These are phyloP conservation scores for Anodontia alba DNA, from an alignment of 2,888 invertebrate genomes.

Conservation along the genomic window DNA sequence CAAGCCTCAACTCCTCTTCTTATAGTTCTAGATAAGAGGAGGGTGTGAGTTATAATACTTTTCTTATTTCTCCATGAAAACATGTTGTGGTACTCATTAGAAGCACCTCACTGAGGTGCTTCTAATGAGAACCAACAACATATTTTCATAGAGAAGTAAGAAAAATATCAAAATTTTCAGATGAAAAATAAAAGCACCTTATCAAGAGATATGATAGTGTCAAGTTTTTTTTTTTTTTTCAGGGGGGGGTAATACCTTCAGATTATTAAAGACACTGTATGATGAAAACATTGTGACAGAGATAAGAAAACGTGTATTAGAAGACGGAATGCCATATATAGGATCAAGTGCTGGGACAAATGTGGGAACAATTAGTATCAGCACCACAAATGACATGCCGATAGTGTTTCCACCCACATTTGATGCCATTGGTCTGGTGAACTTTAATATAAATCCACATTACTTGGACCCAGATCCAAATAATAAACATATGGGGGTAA, in stretches of 20 bases:
- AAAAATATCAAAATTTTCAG: no score
- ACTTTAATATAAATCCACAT: conserved; percentile 95
- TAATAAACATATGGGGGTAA: conserved; percentile 89
- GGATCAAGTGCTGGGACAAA: conserved; percentile 94
- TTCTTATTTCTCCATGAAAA: no score
- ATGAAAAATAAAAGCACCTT: no score
- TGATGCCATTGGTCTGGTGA: conserved; percentile 90
- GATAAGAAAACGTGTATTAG: conserved; percentile 55
- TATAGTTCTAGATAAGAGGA: no score
- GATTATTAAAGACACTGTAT: conserved; percentile 67
- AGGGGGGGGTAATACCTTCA: conserved; percentile 72
- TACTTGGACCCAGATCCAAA: conserved; percentile 89
- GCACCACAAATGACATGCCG: conserved; percentile 96
- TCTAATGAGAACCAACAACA: no score
- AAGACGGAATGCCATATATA: conserved; percentile 89
- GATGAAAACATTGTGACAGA: conserved; percentile 63
- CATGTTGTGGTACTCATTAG: no score
- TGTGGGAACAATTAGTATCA: conserved; percentile 91
- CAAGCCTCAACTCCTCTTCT: no score
- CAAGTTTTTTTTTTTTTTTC: no score
- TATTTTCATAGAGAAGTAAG: no score
- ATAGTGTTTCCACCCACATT: conserved; percentile 92
- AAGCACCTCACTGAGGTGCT: no score
- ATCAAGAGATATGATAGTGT: no score
- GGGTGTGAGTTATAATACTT: no score